A percentile compares a stretch with the other conserved stretches of the same genome.
Evolutionary conservation across 1,140 invertebrate genomes (phyloP).

Genomic region (Drosophila takahashii): DNA sequence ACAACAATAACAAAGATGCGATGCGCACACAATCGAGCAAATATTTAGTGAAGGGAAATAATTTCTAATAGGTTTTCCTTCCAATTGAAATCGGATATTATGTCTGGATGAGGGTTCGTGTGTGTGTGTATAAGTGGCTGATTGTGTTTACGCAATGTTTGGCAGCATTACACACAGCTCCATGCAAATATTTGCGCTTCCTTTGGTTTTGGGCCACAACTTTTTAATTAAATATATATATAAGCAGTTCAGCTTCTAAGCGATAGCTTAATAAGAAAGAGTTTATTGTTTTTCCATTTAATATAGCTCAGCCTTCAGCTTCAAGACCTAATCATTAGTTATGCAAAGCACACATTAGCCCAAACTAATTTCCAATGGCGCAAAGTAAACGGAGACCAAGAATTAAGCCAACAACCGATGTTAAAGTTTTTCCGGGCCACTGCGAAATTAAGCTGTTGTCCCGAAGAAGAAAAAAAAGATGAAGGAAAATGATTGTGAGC

Average conservation of each 20-base stretch:
- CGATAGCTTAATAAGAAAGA: conserved; percentile 45
- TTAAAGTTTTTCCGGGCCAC: conserved; percentile 42
- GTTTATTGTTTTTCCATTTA: conserved; percentile 39
- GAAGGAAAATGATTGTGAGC: conserved; percentile 21
- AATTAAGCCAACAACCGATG: conserved; percentile 34
- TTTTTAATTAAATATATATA: conserved; percentile 68
- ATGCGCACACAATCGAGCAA: conserved; percentile 53
- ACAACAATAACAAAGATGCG: conserved; percentile 47
- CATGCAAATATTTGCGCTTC: conserved; percentile 46
- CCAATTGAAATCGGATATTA: conserved; percentile 75
- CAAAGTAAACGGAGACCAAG: conserved; percentile 21
- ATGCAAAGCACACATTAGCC: conserved; percentile 50
- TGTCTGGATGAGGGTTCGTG: conserved; percentile 30
- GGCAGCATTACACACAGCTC: conserved; percentile 41
- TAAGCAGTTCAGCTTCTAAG: conserved; percentile 16
- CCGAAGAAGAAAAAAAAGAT: neutral
- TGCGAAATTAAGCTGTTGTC: conserved; percentile 63
- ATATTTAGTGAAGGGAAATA: conserved; percentile 75
- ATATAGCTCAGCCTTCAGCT: conserved; percentile 8
- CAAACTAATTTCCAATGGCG: conserved; percentile 36
- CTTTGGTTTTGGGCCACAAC: conserved; percentile 33
- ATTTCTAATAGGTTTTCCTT: conserved; percentile 79
- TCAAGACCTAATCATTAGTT: conserved; percentile 45
- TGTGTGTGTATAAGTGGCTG: conserved; percentile 20
- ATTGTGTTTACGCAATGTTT: conserved; percentile 56